Conservation (phyloP, 2,888 invertebrate species). For the Drosophila siamana region DNA sequence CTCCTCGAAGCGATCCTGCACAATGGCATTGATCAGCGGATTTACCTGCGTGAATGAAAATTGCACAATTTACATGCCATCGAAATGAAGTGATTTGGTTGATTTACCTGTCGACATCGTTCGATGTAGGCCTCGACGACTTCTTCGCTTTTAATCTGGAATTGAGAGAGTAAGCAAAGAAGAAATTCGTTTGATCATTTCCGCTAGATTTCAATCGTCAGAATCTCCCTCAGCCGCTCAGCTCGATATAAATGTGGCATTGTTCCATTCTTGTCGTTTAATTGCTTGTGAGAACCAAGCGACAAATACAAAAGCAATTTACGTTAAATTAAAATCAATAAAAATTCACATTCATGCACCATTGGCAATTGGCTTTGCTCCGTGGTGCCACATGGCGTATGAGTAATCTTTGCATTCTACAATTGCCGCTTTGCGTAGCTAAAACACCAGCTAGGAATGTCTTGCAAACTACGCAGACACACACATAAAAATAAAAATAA, state of each 20-base stretch:
- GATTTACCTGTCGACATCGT: constrained; percentile 91
- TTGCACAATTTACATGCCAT: not conserved
- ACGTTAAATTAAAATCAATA: constrained; percentile 74
- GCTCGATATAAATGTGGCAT: constrained; percentile 6
- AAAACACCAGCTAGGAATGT: not conserved
- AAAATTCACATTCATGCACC: constrained; percentile 58
- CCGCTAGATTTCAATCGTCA: constrained; percentile 29
- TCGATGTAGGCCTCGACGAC: constrained; percentile 91
- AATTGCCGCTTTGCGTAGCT: constrained; percentile 22
- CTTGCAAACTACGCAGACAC: not conserved
- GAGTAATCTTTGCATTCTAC: constrained; percentile 52
- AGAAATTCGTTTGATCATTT: constrained; percentile 41
- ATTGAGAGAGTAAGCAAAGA: constrained; percentile 45
- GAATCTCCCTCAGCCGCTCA: too few relatives aligned
- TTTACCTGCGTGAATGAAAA: constrained; percentile 89
- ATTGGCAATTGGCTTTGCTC: constrained; percentile 40
- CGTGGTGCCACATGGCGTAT: constrained; percentile 51
- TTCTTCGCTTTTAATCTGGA: constrained; percentile 90
- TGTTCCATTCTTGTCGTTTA: constrained; percentile 32
- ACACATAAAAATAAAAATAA: not conserved
- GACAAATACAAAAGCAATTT: constrained; percentile 57
- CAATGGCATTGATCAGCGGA: constrained; percentile 91
- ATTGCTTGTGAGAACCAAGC: constrained; percentile 62
- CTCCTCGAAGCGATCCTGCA: constrained; percentile 91
- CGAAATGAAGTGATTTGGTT: not conserved